phyloP scores from a whole-genome alignment of 2,888 invertebrate genomes.

The Drosophila limbata region DNA sequence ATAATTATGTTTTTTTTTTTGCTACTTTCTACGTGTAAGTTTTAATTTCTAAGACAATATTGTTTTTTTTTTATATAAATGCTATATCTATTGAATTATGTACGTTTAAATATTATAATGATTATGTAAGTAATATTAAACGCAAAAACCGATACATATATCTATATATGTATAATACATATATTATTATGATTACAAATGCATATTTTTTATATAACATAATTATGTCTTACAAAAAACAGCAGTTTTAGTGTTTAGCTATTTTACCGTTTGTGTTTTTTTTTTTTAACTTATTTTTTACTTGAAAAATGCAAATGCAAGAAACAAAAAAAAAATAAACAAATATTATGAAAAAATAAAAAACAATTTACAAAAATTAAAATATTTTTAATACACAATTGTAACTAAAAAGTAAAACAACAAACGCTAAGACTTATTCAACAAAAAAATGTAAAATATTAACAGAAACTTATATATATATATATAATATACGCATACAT shows the following conservation, averaged over 20 bases:
- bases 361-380: conserved; percentile 52
- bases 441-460: conserved; percentile 75
- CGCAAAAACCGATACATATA: conserved; percentile 26
- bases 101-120: conserved; percentile 57
- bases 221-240: conserved; percentile 57
- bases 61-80: conserved; percentile 41
- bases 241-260: conserved; percentile 69
- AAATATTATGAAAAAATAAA: conserved; percentile 39
- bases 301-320: conserved; percentile 32
- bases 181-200: conserved; percentile 50
- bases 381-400: conserved; percentile 74
- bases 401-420: conserved; percentile 59
- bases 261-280: conserved; percentile 67
- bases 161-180: conserved; percentile 12
- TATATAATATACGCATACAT: conserved; percentile 31
- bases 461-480: conserved; percentile 51
- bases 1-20: conserved; percentile 34
- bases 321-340: conserved; percentile 29
- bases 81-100: conserved; percentile 47
- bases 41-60: conserved; percentile 54
- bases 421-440: conserved; percentile 81
- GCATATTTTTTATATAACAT: conserved; percentile 72
- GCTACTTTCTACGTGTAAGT: conserved; percentile 48
- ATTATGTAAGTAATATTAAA: conserved; percentile 44
- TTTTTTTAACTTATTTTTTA: conserved; percentile 72